Evolutionary conservation across 2,113 vertebrate genomes (phyloP).

Genomic region (Agapornis roseicollis): DNA sequence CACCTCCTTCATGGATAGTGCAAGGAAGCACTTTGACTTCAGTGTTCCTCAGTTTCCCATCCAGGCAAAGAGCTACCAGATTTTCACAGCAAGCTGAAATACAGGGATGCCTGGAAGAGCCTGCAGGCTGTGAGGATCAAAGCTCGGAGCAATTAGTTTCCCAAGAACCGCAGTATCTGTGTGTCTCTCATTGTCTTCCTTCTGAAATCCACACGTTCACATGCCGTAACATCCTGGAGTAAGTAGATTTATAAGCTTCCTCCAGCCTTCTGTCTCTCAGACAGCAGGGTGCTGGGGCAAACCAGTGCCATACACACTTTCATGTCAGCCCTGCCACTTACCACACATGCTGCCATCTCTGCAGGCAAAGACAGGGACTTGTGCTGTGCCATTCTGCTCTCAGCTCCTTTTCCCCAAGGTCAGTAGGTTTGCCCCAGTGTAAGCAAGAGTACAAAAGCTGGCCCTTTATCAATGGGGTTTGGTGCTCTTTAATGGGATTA

Average conservation of each 20-base stretch:
- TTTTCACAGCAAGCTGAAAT: neutral
- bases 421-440: neutral
- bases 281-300: neutral
- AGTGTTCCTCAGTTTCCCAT: neutral
- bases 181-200: neutral
- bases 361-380: fast-evolving
- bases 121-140: neutral
- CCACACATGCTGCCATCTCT: neutral
- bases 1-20: neutral
- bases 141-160: neutral
- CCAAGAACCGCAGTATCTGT: neutral
- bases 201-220: neutral
- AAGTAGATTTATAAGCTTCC: neutral
- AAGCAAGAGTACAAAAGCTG: constrained; percentile 25
- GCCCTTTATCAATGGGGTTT: constrained; percentile 13
- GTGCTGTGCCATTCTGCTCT: fast-evolving
- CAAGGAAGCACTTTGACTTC: neutral
- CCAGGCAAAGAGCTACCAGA: neutral
- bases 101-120: neutral
- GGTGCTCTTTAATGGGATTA: constrained; percentile 50
- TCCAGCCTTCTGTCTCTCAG: neutral
- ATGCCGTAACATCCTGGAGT: neutral
- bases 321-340: neutral
- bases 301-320: neutral
- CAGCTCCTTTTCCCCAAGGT: neutral